These are phyloP conservation scores for Diplodus sargus DNA, from an alignment of 2,797 vertebrate genomes.

Conservation along the genomic window DNA sequence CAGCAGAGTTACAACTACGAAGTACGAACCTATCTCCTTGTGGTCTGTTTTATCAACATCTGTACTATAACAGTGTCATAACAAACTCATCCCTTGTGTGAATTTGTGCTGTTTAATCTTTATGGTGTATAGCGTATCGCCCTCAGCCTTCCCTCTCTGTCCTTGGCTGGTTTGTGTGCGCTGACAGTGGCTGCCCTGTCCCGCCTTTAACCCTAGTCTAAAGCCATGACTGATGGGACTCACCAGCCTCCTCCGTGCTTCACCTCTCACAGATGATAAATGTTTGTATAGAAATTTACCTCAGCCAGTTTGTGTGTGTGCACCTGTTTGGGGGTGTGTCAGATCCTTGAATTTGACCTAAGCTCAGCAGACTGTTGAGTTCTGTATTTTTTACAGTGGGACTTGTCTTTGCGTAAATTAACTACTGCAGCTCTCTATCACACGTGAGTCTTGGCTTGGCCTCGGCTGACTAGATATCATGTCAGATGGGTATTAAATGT, in stretches of 20 bases:
- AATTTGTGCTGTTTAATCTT: slow-evolving; percentile 43
- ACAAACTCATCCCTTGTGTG: slow-evolving; percentile 31
- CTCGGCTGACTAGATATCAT: slow-evolving; percentile 76
- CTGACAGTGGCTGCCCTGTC: slow-evolving; percentile 56
- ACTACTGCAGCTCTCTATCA: slow-evolving; percentile 48
- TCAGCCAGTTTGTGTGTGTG: slow-evolving; percentile 30
- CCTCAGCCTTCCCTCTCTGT: slow-evolving; percentile 50
- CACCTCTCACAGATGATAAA: slow-evolving; percentile 73
- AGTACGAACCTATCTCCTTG: not conserved
- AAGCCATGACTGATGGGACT: slow-evolving; percentile 78
- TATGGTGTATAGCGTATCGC: slow-evolving; percentile 24
- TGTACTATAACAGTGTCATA: slow-evolving; percentile 5
- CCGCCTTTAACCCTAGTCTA: slow-evolving; percentile 70
- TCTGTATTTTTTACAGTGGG: slow-evolving; percentile 30
- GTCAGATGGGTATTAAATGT: slow-evolving; percentile 81
- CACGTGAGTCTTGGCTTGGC: slow-evolving; percentile 55
- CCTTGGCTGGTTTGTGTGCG: slow-evolving; percentile 61
- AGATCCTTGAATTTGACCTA: slow-evolving; percentile 55
- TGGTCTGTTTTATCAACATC: slow-evolving; percentile 1
- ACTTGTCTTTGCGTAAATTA: slow-evolving; percentile 62
- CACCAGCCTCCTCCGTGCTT: slow-evolving; percentile 59
- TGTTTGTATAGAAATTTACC: slow-evolving; percentile 65
- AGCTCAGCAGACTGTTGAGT: slow-evolving; percentile 18
- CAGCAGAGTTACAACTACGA: not conserved
- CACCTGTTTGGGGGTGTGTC: slow-evolving; percentile 12